A percentile compares a stretch with the other conserved stretches of the same genome.
These are phyloP conservation scores for Ara ararauna DNA, from an alignment of 2,797 vertebrate species.

Conservation along the genomic window DNA sequence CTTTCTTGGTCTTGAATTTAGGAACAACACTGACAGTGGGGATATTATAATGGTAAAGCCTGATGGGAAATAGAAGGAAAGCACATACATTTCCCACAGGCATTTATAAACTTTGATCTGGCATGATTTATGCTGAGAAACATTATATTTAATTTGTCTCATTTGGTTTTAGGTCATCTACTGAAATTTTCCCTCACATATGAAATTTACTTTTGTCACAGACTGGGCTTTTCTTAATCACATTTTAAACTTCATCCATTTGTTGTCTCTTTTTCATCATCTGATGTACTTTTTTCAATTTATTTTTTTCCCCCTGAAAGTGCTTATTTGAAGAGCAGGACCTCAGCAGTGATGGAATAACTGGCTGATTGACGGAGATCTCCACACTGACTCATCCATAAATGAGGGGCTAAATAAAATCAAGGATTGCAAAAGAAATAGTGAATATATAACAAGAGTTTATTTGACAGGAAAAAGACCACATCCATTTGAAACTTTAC, in stretches of 20 bases:
- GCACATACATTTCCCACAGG: background rate
- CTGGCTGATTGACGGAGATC: background rate
- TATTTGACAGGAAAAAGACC: slow-evolving; percentile 31
- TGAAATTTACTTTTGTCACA: slow-evolving; percentile 8
- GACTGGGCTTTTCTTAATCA: slow-evolving; percentile 27
- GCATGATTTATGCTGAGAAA: background rate
- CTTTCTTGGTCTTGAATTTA: background rate
- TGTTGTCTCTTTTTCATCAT: background rate
- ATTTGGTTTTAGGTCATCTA: slow-evolving; percentile 1
- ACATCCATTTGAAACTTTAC: background rate
- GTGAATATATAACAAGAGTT: background rate
- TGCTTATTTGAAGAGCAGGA: background rate
- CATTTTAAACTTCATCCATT: background rate
- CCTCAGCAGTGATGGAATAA: background rate
- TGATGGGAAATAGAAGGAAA: background rate
- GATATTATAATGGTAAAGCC: background rate
- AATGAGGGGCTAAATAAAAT: slow-evolving; percentile 16
- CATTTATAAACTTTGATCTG: background rate
- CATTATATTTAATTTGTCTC: background rate
- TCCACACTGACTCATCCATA: slow-evolving; percentile 6
- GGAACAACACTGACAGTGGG: background rate
- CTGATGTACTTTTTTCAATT: background rate
- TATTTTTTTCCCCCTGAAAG: background rate
- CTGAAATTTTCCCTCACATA: background rate
- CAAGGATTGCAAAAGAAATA: background rate